Evolutionary conservation across 2,797 vertebrate genomes (phyloP).

Genomic region (Neopelma chrysocephalum): DNA sequence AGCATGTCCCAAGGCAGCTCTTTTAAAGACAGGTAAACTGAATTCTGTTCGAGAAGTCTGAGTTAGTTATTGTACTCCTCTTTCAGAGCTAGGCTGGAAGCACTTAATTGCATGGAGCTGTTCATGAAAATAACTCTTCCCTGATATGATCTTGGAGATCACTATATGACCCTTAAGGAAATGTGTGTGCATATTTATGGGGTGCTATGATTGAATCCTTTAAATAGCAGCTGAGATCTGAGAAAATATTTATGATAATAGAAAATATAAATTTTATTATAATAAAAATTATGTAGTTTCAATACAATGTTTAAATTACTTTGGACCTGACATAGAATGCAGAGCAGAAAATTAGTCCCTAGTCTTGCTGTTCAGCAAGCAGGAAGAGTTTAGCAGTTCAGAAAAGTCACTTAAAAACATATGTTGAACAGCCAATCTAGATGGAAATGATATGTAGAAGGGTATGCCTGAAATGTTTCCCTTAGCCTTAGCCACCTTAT

Average conservation of each 20-base stretch:
- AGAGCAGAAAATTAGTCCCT: background rate
- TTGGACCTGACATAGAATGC: background rate
- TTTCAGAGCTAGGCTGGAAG: background rate
- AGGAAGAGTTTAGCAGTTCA: background rate
- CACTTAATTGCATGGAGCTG: background rate
- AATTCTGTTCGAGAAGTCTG: background rate
- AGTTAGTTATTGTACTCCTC: background rate
- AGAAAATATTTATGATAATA: background rate
- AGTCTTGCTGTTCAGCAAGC: background rate
- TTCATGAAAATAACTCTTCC: background rate
- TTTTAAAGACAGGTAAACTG: background rate
- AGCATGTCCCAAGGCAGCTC: background rate
- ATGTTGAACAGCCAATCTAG: background rate
- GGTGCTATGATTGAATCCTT: background rate
- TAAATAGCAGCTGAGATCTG: background rate
- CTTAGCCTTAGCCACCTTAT: background rate
- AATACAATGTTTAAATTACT: background rate
- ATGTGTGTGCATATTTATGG: rapidly evolving
- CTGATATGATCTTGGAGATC: background rate
- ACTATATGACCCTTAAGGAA: background rate
- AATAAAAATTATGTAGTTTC: background rate
- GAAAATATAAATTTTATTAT: background rate
- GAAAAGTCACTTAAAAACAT: background rate
- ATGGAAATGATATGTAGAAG: background rate
- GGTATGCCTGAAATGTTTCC: background rate